Evolutionary conservation across 2,113 vertebrate genomes (phyloP).

Genomic region (Regulus satrapa): DNA sequence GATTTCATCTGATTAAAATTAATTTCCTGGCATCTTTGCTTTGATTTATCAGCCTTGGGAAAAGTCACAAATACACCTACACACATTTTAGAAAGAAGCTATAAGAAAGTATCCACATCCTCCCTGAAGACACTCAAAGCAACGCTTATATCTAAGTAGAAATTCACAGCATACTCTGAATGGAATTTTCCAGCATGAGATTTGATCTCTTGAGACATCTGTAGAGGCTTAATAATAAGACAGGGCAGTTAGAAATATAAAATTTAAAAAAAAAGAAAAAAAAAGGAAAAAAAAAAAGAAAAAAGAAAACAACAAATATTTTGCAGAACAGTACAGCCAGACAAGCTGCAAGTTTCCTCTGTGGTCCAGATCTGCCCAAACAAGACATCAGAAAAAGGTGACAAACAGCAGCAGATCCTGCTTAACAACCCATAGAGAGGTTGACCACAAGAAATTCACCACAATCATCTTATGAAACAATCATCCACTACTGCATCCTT

Average conservation of each 20-base stretch:
- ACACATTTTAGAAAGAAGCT: not conserved
- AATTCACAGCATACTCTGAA: not conserved
- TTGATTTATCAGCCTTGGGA: not conserved
- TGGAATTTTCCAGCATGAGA: not conserved
- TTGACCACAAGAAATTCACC: not conserved
- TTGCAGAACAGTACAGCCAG: not conserved
- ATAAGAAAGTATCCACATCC: not conserved
- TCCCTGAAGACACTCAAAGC: not conserved
- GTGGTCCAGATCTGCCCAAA: not conserved
- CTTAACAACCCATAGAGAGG: not conserved
- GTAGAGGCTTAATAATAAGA: not conserved
- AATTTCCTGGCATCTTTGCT: not conserved
- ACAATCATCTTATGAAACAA: not conserved
- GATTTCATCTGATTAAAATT: not conserved
- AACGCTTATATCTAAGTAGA: not conserved
- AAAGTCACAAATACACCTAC: conserved; percentile 8
- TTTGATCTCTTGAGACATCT: not conserved
- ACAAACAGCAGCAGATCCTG: not conserved
- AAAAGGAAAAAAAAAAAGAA: too few relatives aligned
- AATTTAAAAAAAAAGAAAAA: too few relatives aligned
- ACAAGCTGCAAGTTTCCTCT: not conserved
- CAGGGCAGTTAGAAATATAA: not conserved
- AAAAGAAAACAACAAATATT: not conserved
- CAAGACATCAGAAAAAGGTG: not conserved
- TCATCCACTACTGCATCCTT: not conserved